Percentiles rank a stretch among this genome's conserved stretches.
phyloP scores from a whole-genome alignment of 1,140 invertebrate species.

The Zaprionus davidi region DNA sequence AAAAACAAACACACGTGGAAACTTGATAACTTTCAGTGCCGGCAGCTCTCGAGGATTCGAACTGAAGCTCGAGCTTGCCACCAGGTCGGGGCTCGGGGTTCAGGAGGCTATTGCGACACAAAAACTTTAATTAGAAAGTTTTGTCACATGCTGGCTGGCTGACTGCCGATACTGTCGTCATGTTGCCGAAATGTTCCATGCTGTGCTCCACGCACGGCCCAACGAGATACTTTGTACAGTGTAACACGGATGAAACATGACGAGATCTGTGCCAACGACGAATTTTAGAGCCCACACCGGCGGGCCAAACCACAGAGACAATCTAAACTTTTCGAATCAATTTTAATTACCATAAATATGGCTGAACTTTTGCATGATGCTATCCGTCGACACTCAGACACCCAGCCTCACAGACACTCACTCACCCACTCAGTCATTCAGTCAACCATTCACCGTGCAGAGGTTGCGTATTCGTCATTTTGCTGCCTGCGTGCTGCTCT shows the following conservation, averaged over 20 bases:
- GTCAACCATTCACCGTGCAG: conserved; percentile 26
- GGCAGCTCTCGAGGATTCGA: not conserved
- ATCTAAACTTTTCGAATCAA: conserved; percentile 83
- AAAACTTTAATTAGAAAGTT: conserved; percentile 79
- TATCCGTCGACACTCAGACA: conserved; percentile 26
- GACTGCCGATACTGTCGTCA: conserved; percentile 29
- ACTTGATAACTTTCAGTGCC: conserved; percentile 71
- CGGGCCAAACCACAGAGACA: conserved; percentile 65
- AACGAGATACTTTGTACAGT: conserved; percentile 34
- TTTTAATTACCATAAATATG: conserved; percentile 83
- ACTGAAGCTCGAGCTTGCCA: not conserved
- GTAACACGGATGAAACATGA: conserved; percentile 55
- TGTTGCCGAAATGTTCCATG: conserved; percentile 27
- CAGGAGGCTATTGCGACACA: conserved; percentile 24
- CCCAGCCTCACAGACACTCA: conserved; percentile 23
- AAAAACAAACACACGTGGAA: conserved; percentile 68
- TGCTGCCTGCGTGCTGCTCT: conserved; percentile 6
- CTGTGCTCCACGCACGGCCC: not conserved
- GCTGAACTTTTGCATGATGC: conserved; percentile 60
- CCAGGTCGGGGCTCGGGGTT: not conserved
- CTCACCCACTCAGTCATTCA: conserved; percentile 40
- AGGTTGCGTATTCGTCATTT: conserved; percentile 58
- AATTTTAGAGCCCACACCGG: conserved; percentile 48
- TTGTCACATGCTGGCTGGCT: conserved; percentile 69
- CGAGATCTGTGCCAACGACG: conserved; percentile 47